These are phyloP conservation scores for Elysia crispata DNA, from an alignment of 2,888 invertebrate species.

Conservation along the genomic window DNA sequence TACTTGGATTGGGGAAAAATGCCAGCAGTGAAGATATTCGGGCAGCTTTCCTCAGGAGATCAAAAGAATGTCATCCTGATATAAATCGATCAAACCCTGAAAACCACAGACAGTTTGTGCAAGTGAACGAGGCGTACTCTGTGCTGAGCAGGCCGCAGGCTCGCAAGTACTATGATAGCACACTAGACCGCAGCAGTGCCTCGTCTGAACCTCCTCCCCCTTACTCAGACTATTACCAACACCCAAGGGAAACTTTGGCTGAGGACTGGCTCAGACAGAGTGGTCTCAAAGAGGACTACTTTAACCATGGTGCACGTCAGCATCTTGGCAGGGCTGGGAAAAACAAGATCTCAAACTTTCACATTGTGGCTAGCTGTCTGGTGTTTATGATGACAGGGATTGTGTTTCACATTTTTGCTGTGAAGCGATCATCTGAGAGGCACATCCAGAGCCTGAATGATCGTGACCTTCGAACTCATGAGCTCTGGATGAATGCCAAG, in stretches of 20 bases:
- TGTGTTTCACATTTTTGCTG: background rate
- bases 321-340: background rate
- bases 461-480: background rate
- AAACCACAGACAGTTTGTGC: constrained; percentile 85
- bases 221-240: background rate
- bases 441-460: constrained; percentile 19
- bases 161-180: constrained; percentile 83
- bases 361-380: constrained; percentile 22
- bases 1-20: constrained; percentile 83
- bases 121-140: constrained; percentile 88
- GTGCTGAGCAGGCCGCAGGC: constrained; percentile 84
- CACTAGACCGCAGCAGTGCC: constrained; percentile 31
- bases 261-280: background rate
- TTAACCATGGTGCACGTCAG: background rate
- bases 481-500: background rate
- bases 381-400: background rate
- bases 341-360: constrained; percentile 16
- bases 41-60: constrained; percentile 85
- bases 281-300: background rate
- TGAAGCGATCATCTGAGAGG: background rate
- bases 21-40: constrained; percentile 86
- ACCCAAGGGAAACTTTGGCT: background rate
- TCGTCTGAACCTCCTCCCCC: background rate
- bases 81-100: constrained; percentile 79
- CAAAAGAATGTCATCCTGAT: constrained; percentile 92